phyloP scores from a whole-genome alignment of 2,113 vertebrate genomes.

The Dascyllus trimaculatus region DNA sequence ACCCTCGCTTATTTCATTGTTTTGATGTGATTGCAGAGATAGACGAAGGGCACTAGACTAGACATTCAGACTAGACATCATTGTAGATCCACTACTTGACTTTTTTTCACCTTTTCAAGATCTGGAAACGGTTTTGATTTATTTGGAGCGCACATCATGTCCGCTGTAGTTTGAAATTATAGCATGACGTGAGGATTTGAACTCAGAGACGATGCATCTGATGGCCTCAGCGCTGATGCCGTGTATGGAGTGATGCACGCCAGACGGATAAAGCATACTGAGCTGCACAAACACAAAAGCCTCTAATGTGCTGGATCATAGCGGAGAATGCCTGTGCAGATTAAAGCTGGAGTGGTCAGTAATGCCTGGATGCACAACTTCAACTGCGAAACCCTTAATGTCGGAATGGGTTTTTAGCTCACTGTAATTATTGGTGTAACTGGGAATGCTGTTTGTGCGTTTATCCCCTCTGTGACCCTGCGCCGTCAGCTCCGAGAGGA shows the following conservation, averaged over 20 bases:
- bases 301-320: slow-evolving; percentile 17
- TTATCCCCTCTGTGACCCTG: slow-evolving; percentile 36
- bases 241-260: not conserved
- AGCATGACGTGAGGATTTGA: too few relatives aligned
- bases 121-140: too few relatives aligned
- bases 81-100: too few relatives aligned
- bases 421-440: slow-evolving; percentile 28
- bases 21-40: slow-evolving; percentile 1
- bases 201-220: too few relatives aligned
- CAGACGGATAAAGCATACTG: not conserved
- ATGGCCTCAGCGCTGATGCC: too few relatives aligned
- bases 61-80: too few relatives aligned
- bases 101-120: too few relatives aligned
- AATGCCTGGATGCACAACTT: slow-evolving; percentile 28
- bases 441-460: slow-evolving; percentile 32
- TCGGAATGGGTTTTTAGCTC: not conserved
- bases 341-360: slow-evolving; percentile 32
- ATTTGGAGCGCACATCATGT: too few relatives aligned
- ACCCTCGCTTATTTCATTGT: not conserved
- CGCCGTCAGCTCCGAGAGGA: slow-evolving; percentile 24
- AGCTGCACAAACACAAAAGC: slow-evolving; percentile 24
- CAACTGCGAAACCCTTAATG: slow-evolving; percentile 17
- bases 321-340: slow-evolving; percentile 34
- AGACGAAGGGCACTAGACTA: too few relatives aligned
- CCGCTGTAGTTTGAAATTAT: too few relatives aligned